Evolutionary conservation across 1,140 invertebrate species (phyloP).

Genomic region (Pogonus chalceus): DNA sequence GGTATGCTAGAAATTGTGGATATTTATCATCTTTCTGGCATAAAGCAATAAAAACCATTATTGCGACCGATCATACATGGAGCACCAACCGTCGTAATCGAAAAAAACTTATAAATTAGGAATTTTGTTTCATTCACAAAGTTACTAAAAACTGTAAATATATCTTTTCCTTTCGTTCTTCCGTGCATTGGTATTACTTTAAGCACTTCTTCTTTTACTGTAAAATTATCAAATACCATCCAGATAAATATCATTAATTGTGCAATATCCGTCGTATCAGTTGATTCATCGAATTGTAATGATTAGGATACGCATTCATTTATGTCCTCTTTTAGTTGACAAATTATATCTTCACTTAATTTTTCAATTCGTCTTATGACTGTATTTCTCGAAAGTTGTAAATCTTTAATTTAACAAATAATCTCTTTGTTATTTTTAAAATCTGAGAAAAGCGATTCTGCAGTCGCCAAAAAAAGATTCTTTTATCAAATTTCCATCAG

Average conservation of each 20-base stretch:
- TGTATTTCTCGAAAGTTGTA: no score
- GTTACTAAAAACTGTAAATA: no score
- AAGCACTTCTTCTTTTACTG: constrained; percentile 13
- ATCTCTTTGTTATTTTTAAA: constrained; percentile 14
- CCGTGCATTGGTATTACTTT: constrained; percentile 13
- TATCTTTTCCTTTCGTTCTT: neutral
- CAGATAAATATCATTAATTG: constrained; percentile 10
- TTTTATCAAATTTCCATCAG: constrained; percentile 9
- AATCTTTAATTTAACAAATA: constrained; percentile 11
- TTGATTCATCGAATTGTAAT: constrained; percentile 14
- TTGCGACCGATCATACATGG: no score
- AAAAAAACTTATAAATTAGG: no score
- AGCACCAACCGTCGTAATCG: no score
- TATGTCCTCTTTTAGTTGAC: neutral
- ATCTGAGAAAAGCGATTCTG: constrained; percentile 7
- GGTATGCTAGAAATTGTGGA: no score
- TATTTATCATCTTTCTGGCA: no score
- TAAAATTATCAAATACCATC: constrained; percentile 15
- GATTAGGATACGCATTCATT: constrained; percentile 7
- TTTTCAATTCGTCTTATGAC: no score
- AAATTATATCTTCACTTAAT: neutral
- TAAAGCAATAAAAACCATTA: no score
- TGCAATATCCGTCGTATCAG: constrained; percentile 10
- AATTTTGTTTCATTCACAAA: no score
- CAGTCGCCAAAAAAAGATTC: constrained; percentile 12